Evolutionary conservation across 2,797 vertebrate species (phyloP), one percentile per base, ranked within the genome.

Genomic region (Triplophysa yarkandensis): DNA sequence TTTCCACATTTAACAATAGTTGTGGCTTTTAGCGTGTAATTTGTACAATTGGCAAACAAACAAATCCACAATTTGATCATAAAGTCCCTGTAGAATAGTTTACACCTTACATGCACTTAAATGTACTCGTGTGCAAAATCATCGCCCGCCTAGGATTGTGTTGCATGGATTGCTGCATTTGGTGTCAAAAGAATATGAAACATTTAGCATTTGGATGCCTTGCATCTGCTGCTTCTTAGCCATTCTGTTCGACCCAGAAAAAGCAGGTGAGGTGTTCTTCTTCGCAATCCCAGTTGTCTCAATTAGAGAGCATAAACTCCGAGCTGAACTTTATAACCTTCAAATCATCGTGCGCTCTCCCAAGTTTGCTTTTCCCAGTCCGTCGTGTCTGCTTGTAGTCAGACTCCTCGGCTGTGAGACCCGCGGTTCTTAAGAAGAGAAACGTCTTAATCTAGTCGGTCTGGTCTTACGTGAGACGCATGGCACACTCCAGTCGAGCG

Each of bases 401-500:
- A 54, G 63, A 39, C 32, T 68, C 30, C 43, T 65, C 50, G 17
- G 6, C 55, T n/a, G 25, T 73, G 69, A 79, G 67, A 63, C 39
- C 89, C 84, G 85, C 85, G 87, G 86, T 84, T 82, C 72, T 69
- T 87, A 89, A 91, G 85, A 90, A 77, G 85, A 91, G 90, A 88
- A 90, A 92, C 83, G 78, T 88, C 90, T 92, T 92, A 89, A 92
- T 91, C 89, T 86, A 86, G 87, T 79, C 85, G 27, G 76, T 66
- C 78, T 87, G 67, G 30, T 76, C 80, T 55, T 84, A 88, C 83
- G 87, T 85, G 85, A 90, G 79, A 74, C 75, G 86, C 90, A 91
- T 91, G 57, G 74, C 1, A 3, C 2, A 10, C 19, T 39, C 4
- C 23, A 68, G 73, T 67, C 74, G 54, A 78, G 30, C 62, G 32